Conservation (phyloP, 1,140 invertebrate species). For the Solen grandis region DNA sequence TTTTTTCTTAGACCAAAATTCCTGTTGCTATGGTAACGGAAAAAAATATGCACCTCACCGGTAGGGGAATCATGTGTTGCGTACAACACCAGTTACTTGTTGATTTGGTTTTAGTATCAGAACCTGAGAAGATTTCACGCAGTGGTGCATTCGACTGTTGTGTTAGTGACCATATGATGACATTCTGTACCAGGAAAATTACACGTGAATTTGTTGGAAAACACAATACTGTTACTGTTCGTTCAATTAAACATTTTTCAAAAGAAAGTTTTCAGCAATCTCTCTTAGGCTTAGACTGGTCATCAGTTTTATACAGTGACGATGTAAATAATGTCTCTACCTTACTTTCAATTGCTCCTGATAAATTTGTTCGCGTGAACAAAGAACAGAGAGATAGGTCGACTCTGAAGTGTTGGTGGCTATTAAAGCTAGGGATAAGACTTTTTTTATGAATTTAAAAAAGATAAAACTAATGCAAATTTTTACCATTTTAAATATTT, state of each 20-base stretch:
- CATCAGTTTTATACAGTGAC: conserved; percentile 1
- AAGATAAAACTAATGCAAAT: neutral
- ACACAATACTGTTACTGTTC: conserved; percentile 5
- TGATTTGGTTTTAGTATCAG: conserved; percentile 9
- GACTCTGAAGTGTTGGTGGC: neutral
- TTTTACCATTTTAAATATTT: neutral
- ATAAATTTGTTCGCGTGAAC: neutral
- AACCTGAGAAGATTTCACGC: conserved; percentile 15
- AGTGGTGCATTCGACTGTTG: conserved; percentile 26
- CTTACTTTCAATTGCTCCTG: neutral
- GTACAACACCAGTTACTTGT: no score
- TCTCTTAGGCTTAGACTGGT: no score
- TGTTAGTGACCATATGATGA: conserved; percentile 35
- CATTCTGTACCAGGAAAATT: conserved; percentile 29
- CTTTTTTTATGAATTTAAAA: no score
- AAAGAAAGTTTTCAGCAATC: no score
- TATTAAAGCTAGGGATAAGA: conserved; percentile 4
- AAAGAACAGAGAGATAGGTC: neutral
- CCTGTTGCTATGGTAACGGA: no score
- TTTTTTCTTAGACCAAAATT: no score
- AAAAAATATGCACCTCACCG: no score
- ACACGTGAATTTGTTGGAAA: neutral
- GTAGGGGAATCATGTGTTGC: no score
- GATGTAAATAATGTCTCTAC: neutral
- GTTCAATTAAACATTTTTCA: no score